Conservation (phyloP, 2,888 invertebrate genomes). For the Scelioninae gen. 1 region DNA sequence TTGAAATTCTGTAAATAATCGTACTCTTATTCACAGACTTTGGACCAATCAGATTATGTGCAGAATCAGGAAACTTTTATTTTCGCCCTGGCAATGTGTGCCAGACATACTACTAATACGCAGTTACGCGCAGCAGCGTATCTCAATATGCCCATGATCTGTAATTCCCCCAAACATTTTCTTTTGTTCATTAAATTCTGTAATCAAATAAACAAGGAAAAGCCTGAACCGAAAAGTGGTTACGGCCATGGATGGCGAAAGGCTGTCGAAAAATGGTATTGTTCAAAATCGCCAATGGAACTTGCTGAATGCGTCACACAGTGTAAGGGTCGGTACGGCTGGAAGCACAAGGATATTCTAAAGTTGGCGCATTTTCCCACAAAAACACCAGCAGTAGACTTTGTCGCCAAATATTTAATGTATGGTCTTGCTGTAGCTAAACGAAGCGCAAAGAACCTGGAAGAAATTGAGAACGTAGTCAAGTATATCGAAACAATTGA, state of each 20-base stretch:
- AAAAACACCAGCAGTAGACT: conserved; percentile 73
- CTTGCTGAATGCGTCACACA: conserved; percentile 88
- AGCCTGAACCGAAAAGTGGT: conserved; percentile 80
- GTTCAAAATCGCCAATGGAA: conserved; percentile 86
- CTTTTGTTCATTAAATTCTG: conserved; percentile 87
- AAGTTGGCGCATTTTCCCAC: conserved; percentile 86
- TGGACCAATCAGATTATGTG: conserved; percentile 81
- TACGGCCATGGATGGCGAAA: conserved; percentile 88
- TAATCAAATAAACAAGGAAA: conserved; percentile 83
- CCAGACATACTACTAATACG: conserved; percentile 82
- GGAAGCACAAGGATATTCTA: conserved; percentile 90
- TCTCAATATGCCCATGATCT: conserved; percentile 85
- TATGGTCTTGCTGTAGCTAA: conserved; percentile 85
- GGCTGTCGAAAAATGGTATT: conserved; percentile 88
- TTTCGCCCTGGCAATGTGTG: conserved; percentile 88
- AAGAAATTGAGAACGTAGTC: conserved; percentile 81
- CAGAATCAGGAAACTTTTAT: conserved; percentile 87
- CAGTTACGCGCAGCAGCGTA: conserved; percentile 86
- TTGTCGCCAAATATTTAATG: conserved; percentile 85
- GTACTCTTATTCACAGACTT: conserved; percentile 35
- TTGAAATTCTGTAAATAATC: background rate
- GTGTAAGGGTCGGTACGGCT: conserved; percentile 87
- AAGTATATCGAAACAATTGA: conserved; percentile 78
- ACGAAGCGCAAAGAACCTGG: conserved; percentile 83
- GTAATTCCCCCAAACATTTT: conserved; percentile 87